These are phyloP conservation scores for Pachypanchax playfairii DNA, from an alignment of 2,113 vertebrate species.

Conservation along the genomic window DNA sequence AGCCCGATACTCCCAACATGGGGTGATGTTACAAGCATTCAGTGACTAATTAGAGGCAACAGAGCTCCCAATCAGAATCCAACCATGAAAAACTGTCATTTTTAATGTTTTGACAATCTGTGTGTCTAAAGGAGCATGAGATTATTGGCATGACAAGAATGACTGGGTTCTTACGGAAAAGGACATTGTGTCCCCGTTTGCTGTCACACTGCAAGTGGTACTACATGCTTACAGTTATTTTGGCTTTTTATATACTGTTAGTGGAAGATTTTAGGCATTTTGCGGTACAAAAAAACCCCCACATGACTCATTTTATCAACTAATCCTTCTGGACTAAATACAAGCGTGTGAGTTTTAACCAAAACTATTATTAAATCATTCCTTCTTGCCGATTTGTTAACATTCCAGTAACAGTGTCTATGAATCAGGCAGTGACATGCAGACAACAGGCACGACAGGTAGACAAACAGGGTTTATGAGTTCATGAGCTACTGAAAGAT, in stretches of 20 bases:
- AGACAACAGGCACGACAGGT: slow-evolving; percentile 16
- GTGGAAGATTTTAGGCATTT: too few relatives aligned
- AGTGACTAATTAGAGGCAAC: background rate
- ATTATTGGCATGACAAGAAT: background rate
- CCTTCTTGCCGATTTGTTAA: background rate
- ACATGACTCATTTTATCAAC: too few relatives aligned
- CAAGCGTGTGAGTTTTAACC: background rate
- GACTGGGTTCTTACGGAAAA: background rate
- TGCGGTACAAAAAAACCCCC: too few relatives aligned
- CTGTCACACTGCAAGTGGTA: slow-evolving; percentile 2
- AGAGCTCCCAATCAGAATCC: background rate
- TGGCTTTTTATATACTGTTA: too few relatives aligned
- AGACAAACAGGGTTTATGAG: background rate
- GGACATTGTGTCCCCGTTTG: slow-evolving; percentile 27
- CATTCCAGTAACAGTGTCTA: background rate
- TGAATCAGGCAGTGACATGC: background rate
- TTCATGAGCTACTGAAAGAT: background rate
- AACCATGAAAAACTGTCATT: background rate
- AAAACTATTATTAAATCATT: background rate
- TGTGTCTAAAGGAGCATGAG: background rate
- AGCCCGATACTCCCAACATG: slow-evolving; percentile 29
- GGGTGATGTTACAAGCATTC: background rate
- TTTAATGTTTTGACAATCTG: background rate
- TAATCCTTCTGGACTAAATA: background rate
- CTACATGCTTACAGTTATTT: background rate